A percentile compares a stretch with the other conserved stretches of the same genome.
Evolutionary conservation across 2,797 vertebrate genomes (phyloP).

Genomic region (Sebastes hopkinsi): DNA sequence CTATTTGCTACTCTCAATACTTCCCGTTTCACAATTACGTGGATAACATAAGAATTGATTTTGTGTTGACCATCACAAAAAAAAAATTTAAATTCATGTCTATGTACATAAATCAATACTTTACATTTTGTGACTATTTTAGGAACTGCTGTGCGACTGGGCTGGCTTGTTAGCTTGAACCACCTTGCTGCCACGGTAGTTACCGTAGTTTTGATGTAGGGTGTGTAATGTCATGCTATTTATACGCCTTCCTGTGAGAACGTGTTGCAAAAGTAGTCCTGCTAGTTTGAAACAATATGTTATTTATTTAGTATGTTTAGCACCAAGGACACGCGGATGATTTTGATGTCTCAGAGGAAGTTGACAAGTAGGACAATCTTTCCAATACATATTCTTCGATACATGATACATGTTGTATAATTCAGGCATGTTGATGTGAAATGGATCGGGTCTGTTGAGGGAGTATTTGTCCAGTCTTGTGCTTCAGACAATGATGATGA

Average conservation of each 20-base stretch:
- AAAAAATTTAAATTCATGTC: no score
- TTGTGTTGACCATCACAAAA: no score
- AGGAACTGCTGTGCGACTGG: no score
- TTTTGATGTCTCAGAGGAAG: not conserved
- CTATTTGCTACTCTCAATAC: no score
- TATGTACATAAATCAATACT: no score
- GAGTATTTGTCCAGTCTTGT: not conserved
- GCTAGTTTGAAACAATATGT: not conserved
- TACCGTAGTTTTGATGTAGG: accelerated
- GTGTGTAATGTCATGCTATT: no score
- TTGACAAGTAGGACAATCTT: not conserved
- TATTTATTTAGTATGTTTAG: not conserved
- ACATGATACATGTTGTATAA: not conserved
- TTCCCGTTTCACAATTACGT: no score
- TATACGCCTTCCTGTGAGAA: no score
- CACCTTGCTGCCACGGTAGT: not conserved
- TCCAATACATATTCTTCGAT: not conserved
- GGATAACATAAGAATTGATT: no score
- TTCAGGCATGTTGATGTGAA: not conserved
- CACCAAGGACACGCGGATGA: not conserved
- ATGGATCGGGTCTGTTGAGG: not conserved
- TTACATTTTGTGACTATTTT: no score
- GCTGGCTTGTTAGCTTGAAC: no score
- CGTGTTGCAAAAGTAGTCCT: not conserved
- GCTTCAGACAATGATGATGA: not conserved